These are phyloP conservation scores for Onychostruthus taczanowskii DNA, from an alignment of 2,113 vertebrate genomes.

Conservation along the genomic window DNA sequence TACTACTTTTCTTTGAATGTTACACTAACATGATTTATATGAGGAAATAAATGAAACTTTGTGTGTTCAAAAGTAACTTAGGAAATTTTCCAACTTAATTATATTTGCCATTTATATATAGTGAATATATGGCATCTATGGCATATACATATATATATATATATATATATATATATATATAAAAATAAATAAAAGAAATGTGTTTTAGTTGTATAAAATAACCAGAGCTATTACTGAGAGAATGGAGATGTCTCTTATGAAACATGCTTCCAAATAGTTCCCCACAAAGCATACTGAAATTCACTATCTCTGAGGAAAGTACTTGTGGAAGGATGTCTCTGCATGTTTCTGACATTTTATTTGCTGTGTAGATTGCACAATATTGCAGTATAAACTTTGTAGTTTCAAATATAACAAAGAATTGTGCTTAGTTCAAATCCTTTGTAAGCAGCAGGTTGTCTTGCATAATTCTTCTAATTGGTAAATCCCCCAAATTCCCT, in stretches of 20 bases:
- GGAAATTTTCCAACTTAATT: neutral
- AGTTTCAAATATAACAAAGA: neutral
- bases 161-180: too few relatives aligned
- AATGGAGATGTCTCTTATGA: neutral
- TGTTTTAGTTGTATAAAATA: neutral
- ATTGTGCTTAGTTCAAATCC: neutral
- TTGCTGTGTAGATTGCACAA: neutral
- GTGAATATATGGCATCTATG: too few relatives aligned
- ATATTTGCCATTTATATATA: neutral
- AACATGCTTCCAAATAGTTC: neutral
- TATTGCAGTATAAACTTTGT: neutral
- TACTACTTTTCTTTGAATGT: neutral
- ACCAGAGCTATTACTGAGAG: neutral
- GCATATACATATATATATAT: too few relatives aligned
- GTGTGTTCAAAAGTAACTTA: neutral
- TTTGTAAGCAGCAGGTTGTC: neutral
- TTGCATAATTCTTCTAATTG: neutral
- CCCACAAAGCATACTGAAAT: neutral
- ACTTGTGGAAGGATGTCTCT: neutral
- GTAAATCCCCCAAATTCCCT: neutral
- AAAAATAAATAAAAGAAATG: neutral
- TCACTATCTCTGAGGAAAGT: neutral
- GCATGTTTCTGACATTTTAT: neutral
- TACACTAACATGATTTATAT: neutral
- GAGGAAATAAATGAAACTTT: neutral